Conservation (phyloP, 2,113 vertebrate genomes). For the Myocastor coypus region DNA sequence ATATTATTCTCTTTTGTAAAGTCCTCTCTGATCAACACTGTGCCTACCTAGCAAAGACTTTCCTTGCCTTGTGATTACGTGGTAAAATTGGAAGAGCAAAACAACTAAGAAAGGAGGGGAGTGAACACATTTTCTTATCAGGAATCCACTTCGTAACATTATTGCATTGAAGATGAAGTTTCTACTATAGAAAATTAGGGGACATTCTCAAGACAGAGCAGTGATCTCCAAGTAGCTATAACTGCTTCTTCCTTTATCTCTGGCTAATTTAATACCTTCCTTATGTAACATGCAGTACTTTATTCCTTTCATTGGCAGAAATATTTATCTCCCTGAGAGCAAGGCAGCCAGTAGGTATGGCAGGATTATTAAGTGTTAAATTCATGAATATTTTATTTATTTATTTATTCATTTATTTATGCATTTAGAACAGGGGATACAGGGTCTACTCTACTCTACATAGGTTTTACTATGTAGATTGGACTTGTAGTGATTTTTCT, state of each 20-base stretch:
- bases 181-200: not conserved
- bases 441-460: no score
- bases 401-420: no score
- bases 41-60: not conserved
- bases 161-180: not conserved
- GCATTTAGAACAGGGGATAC: no score
- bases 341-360: not conserved
- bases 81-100: not conserved
- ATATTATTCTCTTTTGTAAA: not conserved
- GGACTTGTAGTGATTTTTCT: no score
- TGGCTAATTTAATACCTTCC: not conserved
- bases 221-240: not conserved
- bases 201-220: not conserved
- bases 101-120: not conserved
- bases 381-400: not conserved
- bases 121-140: not conserved
- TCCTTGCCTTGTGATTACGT: not conserved
- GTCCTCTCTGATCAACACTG: not conserved
- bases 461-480: no score
- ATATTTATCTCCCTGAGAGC: not conserved
- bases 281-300: not conserved
- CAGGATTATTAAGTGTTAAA: not conserved
- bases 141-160: not conserved
- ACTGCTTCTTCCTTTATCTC: not conserved
- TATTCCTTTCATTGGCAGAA: not conserved